phyloP scores from a whole-genome alignment of 2,797 vertebrate genomes.

The Poecilia gillii region DNA sequence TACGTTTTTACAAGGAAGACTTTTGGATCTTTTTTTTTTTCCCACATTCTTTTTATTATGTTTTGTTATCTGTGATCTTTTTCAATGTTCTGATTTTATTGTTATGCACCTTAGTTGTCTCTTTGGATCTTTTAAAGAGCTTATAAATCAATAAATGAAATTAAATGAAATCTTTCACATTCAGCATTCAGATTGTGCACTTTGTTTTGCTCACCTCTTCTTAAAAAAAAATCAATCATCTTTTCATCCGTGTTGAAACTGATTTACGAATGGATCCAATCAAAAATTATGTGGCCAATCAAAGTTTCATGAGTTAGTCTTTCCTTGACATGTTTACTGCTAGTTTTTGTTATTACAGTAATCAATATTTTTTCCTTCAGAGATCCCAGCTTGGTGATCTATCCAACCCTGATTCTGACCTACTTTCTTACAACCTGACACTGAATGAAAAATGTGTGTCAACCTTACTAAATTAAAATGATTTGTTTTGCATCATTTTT shows the following conservation, averaged over 20 bases:
- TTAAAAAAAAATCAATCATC: not conserved
- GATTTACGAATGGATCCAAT: not conserved
- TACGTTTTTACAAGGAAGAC: no score
- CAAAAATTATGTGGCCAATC: not conserved
- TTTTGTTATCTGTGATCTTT: no score
- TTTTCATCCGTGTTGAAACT: not conserved
- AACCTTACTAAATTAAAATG: not conserved
- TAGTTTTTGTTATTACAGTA: not conserved
- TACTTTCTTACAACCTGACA: not conserved
- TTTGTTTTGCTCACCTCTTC: not conserved
- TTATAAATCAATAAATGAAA: not conserved
- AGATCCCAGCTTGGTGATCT: not conserved
- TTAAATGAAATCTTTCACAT: not conserved
- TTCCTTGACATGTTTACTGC: not conserved
- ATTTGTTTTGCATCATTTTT: not conserved
- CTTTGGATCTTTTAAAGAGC: not conserved
- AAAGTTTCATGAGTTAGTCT: conserved; percentile 1
- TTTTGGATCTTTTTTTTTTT: no score
- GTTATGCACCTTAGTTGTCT: not conserved
- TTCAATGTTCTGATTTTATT: not conserved
- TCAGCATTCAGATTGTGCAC: not conserved
- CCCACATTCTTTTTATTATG: no score
- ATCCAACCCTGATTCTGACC: not conserved
- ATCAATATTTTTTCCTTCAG: not conserved
- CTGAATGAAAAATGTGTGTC: no score